Base-by-base conservation (phyloP, 2,888 invertebrate genomes). In the Formica aserva region DNA sequence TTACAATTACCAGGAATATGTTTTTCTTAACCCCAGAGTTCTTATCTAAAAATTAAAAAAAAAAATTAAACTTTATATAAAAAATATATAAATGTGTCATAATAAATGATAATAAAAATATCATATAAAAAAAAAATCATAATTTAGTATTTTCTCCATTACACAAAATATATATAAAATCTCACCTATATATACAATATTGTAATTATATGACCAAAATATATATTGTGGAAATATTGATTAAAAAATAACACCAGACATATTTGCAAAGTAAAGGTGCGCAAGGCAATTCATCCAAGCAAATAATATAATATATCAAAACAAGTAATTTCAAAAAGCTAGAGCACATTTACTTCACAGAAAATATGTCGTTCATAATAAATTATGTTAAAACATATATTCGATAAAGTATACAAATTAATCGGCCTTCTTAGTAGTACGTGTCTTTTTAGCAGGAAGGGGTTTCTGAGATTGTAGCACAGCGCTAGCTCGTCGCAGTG, bases 381-480 rank as follows among this genome's bases (percentile, higher is more conserved):
- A 78, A 62, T 85, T 87, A 88, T 75, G 71, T 87, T 83, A 87
- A 86, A 87, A 86, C 65, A 52, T 84, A 62, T 82, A 45, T 90
- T 93, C 93, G 93, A 93, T 93, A 77, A 88, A 87, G 71, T 88
- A 85, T 86, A 91, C 82, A 95, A 95, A 92, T 97, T 97, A 98
- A 96, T 98, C 98, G 89, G 97, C 95, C 95, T 98, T 98, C 95
- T 98, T 97, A 74, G 97, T 95, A n/a, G 96, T 95, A 95, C 97
- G 97, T 65, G 96, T 96, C 95, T 98, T 98, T 96, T 98, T 98
- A 90, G 96, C 96, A 92, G 97, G 97, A 90, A 97, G 96, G 82
- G 98, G 97, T 95, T 98, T 97, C 95, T 99, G 99, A 80, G 99
- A 98, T 91, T 97, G 97, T 87, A 99, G 96, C 92, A 99, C 97